Conservation (phyloP, 2,797 vertebrate species). For the Babyrousa celebensis region DNA sequence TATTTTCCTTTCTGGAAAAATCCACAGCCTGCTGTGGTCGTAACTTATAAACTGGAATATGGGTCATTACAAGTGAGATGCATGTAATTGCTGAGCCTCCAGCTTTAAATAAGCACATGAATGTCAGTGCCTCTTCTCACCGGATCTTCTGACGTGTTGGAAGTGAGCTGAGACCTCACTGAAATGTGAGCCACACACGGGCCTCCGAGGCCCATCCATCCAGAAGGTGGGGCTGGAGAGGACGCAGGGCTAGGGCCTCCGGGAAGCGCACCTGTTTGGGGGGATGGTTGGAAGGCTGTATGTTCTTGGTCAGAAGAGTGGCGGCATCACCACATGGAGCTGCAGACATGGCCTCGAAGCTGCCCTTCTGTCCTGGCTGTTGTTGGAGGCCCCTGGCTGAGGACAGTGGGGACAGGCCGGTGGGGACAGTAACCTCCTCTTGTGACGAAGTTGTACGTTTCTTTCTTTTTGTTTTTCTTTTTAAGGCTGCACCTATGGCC, state of each 20-base stretch:
- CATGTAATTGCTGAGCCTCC: constrained; percentile 62
- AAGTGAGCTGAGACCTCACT: constrained; percentile 63
- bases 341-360: not conserved
- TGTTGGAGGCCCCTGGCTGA: not conserved
- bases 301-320: not conserved
- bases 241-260: not conserved
- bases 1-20: constrained; percentile 33
- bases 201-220: constrained; percentile 41
- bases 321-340: not conserved
- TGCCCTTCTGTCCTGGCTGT: no score
- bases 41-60: constrained; percentile 50
- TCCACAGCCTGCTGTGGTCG: not conserved
- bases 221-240: not conserved
- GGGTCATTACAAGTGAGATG: constrained; percentile 66
- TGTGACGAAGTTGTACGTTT: not conserved
- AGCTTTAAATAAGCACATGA: constrained; percentile 77
- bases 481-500: no score
- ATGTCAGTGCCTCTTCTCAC: constrained; percentile 69
- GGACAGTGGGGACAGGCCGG: no score
- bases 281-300: not conserved
- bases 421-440: not conserved
- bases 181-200: constrained; percentile 47
- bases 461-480: no score
- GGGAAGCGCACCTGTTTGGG: not conserved
- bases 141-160: constrained; percentile 42